Evolutionary conservation across 2,797 vertebrate species (phyloP).

Genomic region (Varecia variegata): DNA sequence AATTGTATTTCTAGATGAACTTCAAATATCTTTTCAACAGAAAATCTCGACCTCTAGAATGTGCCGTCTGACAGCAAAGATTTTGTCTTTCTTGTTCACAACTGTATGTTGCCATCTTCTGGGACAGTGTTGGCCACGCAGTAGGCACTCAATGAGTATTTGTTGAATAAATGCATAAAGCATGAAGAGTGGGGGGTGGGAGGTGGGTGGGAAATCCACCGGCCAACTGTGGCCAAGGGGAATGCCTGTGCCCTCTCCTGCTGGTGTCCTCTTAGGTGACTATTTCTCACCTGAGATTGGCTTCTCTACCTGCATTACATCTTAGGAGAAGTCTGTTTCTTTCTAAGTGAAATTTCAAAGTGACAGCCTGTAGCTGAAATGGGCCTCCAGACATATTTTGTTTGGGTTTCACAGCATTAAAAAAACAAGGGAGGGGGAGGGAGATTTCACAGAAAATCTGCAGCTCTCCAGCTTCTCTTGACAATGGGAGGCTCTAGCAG

Average conservation of each 20-base stretch:
- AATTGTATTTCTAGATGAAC: slow-evolving; percentile 11
- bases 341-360: slow-evolving; percentile 1
- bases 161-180: not conserved
- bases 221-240: not conserved
- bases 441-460: not conserved
- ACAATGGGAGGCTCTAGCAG: not conserved
- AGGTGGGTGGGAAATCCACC: too few species aligned
- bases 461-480: not conserved
- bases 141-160: not conserved
- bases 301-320: not conserved
- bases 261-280: not conserved
- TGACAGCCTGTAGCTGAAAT: not conserved
- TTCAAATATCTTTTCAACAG: not conserved
- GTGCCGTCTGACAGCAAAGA: not conserved
- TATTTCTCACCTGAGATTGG: not conserved
- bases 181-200: not conserved
- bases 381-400: not conserved
- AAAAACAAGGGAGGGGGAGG: accelerated
- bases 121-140: not conserved
- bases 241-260: not conserved
- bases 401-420: not conserved
- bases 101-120: not conserved
- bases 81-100: not conserved
- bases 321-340: not conserved
- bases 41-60: not conserved